Evolutionary conservation across 1,140 invertebrate species (phyloP).

Genomic region (Phenacoccus solenopsis): DNA sequence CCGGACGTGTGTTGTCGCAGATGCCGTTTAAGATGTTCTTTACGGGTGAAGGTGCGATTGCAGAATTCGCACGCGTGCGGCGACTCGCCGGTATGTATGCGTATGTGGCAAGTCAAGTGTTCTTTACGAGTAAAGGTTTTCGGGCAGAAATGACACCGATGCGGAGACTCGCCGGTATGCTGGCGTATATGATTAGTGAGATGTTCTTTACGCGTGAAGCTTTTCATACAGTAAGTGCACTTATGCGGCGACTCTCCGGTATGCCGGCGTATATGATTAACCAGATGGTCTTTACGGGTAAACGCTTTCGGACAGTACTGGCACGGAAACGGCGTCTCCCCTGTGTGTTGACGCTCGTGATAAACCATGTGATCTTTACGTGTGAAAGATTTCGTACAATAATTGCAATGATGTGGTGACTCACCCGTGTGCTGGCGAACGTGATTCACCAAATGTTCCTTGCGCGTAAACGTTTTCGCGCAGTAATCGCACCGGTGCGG

Average conservation of each 20-base stretch:
- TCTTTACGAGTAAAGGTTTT: slow-evolving; percentile 78
- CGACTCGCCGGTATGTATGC: slow-evolving; percentile 61
- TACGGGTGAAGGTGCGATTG: slow-evolving; percentile 65
- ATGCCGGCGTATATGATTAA: slow-evolving; percentile 58
- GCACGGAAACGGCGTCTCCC: slow-evolving; percentile 68
- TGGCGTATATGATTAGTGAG: slow-evolving; percentile 48
- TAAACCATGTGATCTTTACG: slow-evolving; percentile 69
- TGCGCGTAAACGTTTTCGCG: slow-evolving; percentile 65
- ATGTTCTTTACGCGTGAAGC: slow-evolving; percentile 51
- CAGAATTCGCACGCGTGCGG: slow-evolving; percentile 70
- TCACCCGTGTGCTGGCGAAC: slow-evolving; percentile 63
- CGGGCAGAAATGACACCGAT: slow-evolving; percentile 49
- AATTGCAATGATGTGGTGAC: slow-evolving; percentile 72
- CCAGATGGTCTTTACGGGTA: slow-evolving; percentile 67
- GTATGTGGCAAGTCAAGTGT: slow-evolving; percentile 78
- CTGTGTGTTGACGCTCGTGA: slow-evolving; percentile 69
- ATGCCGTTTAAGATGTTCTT: slow-evolving; percentile 69
- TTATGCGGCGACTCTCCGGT: slow-evolving; percentile 48
- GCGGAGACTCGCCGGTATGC: slow-evolving; percentile 59
- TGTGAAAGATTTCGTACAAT: slow-evolving; percentile 70
- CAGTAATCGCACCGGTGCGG: slow-evolving; percentile 67
- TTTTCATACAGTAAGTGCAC: slow-evolving; percentile 45
- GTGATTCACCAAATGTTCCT: slow-evolving; percentile 68
- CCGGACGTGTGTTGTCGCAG: slow-evolving; percentile 81
- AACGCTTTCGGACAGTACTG: slow-evolving; percentile 70